phyloP scores from a whole-genome alignment of 2,113 vertebrate species.

The Bubo blakistoni region DNA sequence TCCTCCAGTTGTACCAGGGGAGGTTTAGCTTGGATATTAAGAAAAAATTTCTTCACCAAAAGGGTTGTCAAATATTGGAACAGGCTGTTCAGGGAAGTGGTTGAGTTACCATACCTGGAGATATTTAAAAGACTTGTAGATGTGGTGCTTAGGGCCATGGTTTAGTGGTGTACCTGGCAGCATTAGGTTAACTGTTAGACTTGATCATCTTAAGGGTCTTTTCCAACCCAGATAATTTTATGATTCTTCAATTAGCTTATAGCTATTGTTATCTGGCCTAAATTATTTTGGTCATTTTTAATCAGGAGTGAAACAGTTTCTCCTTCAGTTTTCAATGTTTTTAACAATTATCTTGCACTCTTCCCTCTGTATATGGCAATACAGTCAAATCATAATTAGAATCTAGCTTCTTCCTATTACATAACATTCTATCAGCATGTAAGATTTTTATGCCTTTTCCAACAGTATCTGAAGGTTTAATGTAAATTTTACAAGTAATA shows the following conservation, averaged over 20 bases:
- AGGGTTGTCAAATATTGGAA: background rate
- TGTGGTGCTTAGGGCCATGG: background rate
- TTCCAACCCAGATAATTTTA: background rate
- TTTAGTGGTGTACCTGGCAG: background rate
- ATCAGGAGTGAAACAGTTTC: background rate
- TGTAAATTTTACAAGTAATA: background rate
- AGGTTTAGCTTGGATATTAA: background rate
- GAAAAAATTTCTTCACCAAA: background rate
- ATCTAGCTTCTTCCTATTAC: background rate
- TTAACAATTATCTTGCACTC: background rate
- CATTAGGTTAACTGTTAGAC: background rate
- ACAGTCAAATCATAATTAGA: background rate
- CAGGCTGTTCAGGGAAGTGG: background rate
- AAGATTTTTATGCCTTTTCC: background rate
- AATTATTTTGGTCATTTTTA: background rate
- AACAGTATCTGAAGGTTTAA: background rate
- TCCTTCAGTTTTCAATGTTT: background rate
- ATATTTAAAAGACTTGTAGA: background rate
- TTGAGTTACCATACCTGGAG: background rate
- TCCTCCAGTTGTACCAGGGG: background rate
- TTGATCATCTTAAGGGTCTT: background rate
- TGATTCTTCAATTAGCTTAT: background rate
- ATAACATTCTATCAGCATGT: background rate
- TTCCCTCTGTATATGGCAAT: accelerated
- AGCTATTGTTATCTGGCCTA: background rate